These are phyloP conservation scores for Platygyra sinensis DNA, from an alignment of 64 coral and sea anemone species.

Conservation along the genomic window DNA sequence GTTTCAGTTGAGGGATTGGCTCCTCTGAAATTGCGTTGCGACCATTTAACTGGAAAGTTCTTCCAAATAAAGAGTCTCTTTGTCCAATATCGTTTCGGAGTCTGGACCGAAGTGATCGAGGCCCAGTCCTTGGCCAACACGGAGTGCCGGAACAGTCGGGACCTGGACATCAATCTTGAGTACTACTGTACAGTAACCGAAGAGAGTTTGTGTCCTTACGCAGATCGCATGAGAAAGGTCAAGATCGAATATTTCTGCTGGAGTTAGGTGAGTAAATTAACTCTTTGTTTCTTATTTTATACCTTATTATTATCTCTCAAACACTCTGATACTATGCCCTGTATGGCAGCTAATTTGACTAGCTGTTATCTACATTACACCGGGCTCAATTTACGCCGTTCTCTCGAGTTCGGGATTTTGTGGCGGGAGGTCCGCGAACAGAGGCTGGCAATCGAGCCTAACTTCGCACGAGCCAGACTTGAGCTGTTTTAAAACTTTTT, in stretches of 20 bases:
- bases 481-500: too few species aligned
- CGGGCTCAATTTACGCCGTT: too few species aligned
- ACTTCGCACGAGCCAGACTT: too few species aligned
- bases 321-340: too few species aligned
- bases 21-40: slow-evolving; percentile 12
- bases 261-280: neutral
- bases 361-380: too few species aligned
- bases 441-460: too few species aligned
- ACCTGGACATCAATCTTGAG: slow-evolving; percentile 3
- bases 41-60: slow-evolving; percentile 10
- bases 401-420: too few species aligned
- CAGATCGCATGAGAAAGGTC: slow-evolving; percentile 17
- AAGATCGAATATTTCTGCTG: slow-evolving; percentile 34
- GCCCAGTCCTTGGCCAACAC: neutral
- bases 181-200: neutral
- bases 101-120: neutral
- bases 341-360: too few species aligned
- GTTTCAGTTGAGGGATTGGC: neutral
- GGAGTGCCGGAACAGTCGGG: neutral
- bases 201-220: slow-evolving; percentile 4
- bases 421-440: too few species aligned
- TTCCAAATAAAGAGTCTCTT: neutral
- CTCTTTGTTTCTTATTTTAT: too few species aligned
- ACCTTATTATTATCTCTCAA: too few species aligned
- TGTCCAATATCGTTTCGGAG: neutral